These are phyloP conservation scores for Cololabis saira DNA, from an alignment of 2,113 vertebrate genomes.

Conservation along the genomic window DNA sequence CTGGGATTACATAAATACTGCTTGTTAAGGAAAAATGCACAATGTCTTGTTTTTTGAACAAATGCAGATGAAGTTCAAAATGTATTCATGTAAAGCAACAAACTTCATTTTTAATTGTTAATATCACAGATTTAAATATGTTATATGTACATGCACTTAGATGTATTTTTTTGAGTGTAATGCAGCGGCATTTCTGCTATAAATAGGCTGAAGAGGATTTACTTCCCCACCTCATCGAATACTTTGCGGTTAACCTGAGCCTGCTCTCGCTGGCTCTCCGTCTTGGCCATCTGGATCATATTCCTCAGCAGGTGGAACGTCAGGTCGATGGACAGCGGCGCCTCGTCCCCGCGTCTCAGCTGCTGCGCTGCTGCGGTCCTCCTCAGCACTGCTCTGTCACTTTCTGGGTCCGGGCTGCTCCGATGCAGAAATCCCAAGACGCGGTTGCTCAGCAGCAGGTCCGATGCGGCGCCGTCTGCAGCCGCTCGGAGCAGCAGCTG, in stretches of 20 bases:
- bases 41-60: no score
- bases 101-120: no score
- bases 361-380: conserved; percentile 56
- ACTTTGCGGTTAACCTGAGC: conserved; percentile 89
- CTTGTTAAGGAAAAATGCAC: no score
- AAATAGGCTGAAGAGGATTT: conserved; percentile 38
- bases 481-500: conserved; percentile 67
- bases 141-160: no score
- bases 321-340: conserved; percentile 93
- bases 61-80: no score
- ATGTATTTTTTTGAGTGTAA: no score
- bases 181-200: conserved; percentile 19
- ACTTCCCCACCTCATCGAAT: conserved; percentile 92
- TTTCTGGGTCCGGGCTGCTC: conserved; percentile 44
- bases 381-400: conserved; percentile 25
- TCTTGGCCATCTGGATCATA: conserved; percentile 90
- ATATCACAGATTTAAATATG: no score
- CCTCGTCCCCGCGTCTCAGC: conserved; percentile 84
- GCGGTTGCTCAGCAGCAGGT: conserved; percentile 64
- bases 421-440: conserved; percentile 66
- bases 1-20: no score
- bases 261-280: conserved; percentile 87
- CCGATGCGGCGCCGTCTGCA: conserved; percentile 57
- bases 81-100: no score
- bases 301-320: conserved; percentile 93